A percentile compares a stretch with the other conserved stretches of the same genome.
phyloP scores from a whole-genome alignment of 2,888 invertebrate species.

The Chymomyza caudatula region DNA sequence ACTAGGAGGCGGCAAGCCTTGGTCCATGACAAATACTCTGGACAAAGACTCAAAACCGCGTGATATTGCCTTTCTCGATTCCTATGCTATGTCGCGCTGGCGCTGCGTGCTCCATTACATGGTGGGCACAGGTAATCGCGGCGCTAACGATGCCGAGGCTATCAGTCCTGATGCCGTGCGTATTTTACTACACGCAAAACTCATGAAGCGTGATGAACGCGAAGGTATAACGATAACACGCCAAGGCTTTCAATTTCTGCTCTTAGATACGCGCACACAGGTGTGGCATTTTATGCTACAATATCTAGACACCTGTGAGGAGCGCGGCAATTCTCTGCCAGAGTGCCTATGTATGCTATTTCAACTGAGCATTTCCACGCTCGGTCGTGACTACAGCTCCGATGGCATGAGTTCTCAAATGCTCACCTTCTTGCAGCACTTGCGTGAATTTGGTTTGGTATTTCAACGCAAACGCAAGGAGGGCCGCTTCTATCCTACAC shows the following conservation, averaged over 20 bases:
- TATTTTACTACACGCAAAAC: constrained; percentile 93
- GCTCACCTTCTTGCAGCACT: constrained; percentile 93
- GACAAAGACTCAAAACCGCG: constrained; percentile 92
- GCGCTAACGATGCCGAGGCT: constrained; percentile 88
- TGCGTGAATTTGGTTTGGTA: constrained; percentile 97
- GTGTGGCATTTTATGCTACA: constrained; percentile 98
- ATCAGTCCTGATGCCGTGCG: constrained; percentile 96
- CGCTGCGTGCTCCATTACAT: constrained; percentile 97
- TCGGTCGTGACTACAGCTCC: constrained; percentile 97
- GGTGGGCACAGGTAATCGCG: constrained; percentile 85
- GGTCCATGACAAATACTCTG: constrained; percentile 90
- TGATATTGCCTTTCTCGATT: constrained; percentile 91
- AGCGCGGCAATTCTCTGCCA: constrained; percentile 89
- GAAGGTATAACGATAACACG: constrained; percentile 93
- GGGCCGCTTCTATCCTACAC: constrained; percentile 96
- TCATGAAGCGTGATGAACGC: constrained; percentile 87
- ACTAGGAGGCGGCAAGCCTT: constrained; percentile 93
- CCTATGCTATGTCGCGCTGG: constrained; percentile 95
- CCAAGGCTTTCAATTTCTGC: constrained; percentile 97
- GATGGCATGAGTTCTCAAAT: constrained; percentile 94
- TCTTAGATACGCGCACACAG: constrained; percentile 91
- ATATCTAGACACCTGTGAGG: constrained; percentile 94
- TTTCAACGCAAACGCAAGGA: constrained; percentile 96
- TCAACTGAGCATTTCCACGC: constrained; percentile 95
- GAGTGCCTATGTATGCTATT: constrained; percentile 97